Base-by-base conservation (phyloP, 2,113 vertebrate genomes). In the Saguinus imperator region DNA sequence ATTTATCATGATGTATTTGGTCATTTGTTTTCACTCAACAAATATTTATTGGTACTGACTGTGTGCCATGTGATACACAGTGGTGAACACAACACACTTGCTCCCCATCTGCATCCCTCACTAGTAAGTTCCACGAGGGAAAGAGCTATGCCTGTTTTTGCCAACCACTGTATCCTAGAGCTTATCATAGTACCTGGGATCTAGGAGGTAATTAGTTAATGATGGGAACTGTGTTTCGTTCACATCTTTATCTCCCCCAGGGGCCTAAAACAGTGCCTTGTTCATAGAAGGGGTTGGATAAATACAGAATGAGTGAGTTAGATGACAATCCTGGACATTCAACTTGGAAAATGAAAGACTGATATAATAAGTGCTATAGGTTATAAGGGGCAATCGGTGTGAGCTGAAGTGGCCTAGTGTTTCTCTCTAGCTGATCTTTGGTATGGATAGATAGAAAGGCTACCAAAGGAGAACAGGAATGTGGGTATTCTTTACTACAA, bases 181-280 rank as follows among this genome's bases (percentile, higher is more conserved):
- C 50, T 94, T 94, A 76, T 50, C 40, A 6, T 61, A 61, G 23
- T 80, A 57, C 35, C 84, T 83, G 50, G 55, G 55, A 92, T 93
- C 70, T 35, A 89, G 73, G 73, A 88, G 70, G 18, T 68, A 92
- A 87, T 75, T 50, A 93, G 68, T 81, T 91, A 93, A 32, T 77
- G 27, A 83, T 87, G 29, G 64, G 57, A 94, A 68, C 17, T 94
- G 52, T 80, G 40, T 87, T 97, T 84, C 92, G 23, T 91, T 89
- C 29, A 25, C 91, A 64, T 91, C n/a, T 93, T n/a, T 77, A 61
- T 93, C 70, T 91, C 70, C 35, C 45, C 88, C 21, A 50, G 76
- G 77, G 66, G 1, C 68, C 32, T 84, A 32, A 73, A 96, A 94
- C 61, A 94, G 29, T 77, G 37, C n/a, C 37, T 79, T 8, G 3